These are phyloP conservation scores for Sebastes trivittatus DNA, from an alignment of 2,797 vertebrate genomes.

Conservation along the genomic window DNA sequence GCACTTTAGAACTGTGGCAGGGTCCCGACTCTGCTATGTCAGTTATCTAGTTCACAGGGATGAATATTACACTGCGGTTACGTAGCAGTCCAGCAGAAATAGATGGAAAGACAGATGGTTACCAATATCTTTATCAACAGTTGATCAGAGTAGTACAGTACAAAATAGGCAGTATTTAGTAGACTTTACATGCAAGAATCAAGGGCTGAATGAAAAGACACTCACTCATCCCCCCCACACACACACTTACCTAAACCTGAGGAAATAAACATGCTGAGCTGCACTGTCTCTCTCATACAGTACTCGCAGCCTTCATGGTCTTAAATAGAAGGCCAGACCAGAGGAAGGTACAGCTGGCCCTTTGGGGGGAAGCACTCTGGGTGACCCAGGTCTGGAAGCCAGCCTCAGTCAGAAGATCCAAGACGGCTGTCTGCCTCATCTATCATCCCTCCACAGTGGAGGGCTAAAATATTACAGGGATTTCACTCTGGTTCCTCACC, in stretches of 20 bases:
- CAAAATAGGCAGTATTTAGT: background rate
- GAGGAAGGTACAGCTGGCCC: slow-evolving; percentile 46
- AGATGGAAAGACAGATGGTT: background rate
- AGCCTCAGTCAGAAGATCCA: slow-evolving; percentile 46
- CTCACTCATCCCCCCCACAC: background rate
- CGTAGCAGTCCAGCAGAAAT: background rate
- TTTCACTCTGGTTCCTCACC: slow-evolving; percentile 32
- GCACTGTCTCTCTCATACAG: background rate
- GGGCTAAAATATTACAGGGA: slow-evolving; percentile 27
- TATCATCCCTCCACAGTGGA: slow-evolving; percentile 47
- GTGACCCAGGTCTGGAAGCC: slow-evolving; percentile 53
- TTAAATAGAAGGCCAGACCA: slow-evolving; percentile 54
- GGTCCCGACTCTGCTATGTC: background rate
- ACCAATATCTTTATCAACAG: background rate
- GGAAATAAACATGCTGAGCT: background rate
- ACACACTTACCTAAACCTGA: background rate
- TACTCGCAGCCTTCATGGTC: background rate
- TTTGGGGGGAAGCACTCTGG: slow-evolving; percentile 46
- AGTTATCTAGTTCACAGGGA: background rate
- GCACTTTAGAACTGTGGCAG: too few relatives aligned
- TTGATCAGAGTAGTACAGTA: background rate
- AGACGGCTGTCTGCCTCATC: slow-evolving; percentile 58
- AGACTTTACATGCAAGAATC: background rate
- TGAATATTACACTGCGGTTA: background rate
- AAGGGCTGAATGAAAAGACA: background rate